Percentiles rank a stretch among this genome's conserved stretches.
phyloP scores from a whole-genome alignment of 2,113 vertebrate species.

The Marmota flaviventris region DNA sequence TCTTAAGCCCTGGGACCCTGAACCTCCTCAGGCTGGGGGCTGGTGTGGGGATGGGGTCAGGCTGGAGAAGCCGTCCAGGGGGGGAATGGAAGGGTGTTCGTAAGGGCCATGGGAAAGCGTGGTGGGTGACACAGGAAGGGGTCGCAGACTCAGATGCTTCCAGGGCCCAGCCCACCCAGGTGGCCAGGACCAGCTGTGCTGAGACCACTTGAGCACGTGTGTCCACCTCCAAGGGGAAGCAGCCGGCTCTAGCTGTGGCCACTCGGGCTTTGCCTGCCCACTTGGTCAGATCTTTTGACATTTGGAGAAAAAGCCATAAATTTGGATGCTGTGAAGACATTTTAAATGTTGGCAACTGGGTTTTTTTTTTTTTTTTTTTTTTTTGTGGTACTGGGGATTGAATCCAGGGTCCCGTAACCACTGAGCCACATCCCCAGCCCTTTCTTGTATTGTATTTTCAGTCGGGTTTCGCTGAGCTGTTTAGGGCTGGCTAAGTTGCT shows the following conservation, averaged over 20 bases:
- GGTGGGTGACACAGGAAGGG: no score
- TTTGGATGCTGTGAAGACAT: not conserved
- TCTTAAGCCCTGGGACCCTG: no score
- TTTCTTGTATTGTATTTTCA: no score
- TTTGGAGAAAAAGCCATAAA: not conserved
- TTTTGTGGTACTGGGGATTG: no score
- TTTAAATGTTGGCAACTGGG: not conserved
- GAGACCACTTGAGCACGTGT: not conserved
- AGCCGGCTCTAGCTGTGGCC: not conserved
- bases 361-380: no score
- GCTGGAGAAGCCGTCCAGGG: not conserved
- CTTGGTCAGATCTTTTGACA: not conserved
- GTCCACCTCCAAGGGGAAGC: no score
- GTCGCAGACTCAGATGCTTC: not conserved
- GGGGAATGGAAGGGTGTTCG: not conserved
- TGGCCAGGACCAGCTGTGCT: not conserved
- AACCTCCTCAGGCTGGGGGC: not conserved
- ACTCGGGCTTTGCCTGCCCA: fast-evolving
- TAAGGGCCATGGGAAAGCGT: fast-evolving
- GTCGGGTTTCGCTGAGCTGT: no score
- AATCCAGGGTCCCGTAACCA: no score
- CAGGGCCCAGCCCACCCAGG: not conserved
- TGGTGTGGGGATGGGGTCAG: not conserved
- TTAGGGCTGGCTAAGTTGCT: no score
- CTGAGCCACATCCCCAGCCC: no score